phyloP scores from a whole-genome alignment of 2,113 vertebrate genomes.

The Henicopernis longicauda region DNA sequence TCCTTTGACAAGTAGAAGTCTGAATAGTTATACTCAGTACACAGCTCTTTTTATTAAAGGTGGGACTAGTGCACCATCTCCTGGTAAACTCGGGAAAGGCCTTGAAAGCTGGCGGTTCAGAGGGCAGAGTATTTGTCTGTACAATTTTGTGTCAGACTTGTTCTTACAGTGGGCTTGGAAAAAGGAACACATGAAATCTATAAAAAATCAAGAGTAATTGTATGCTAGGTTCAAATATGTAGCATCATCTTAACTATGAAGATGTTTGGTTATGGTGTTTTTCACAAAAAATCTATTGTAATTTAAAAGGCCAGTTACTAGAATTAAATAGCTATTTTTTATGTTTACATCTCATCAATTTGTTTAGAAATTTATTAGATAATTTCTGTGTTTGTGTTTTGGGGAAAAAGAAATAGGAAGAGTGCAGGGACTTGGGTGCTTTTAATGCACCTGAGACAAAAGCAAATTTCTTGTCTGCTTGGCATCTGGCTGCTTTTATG shows the following conservation, averaged over 20 bases:
- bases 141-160: background rate
- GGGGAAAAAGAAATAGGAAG: background rate
- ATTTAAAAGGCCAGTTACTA: background rate
- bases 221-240: background rate
- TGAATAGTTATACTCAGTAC: accelerated
- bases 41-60: accelerated
- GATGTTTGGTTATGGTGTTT: background rate
- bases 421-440: background rate
- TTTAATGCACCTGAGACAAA: background rate
- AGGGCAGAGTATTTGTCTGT: accelerated
- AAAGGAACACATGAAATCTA: background rate
- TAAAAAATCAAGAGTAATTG: background rate
- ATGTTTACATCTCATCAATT: background rate
- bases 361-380: background rate
- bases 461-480: background rate
- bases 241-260: background rate
- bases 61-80: background rate
- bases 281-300: background rate
- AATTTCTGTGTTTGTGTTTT: background rate
- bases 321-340: background rate
- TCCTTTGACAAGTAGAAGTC: accelerated
- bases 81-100: background rate
- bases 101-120: accelerated
- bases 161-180: background rate
- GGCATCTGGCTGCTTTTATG: background rate